These are phyloP conservation scores for Leptonema lineaticorne DNA, from an alignment of 1,140 invertebrate genomes.

Conservation along the genomic window DNA sequence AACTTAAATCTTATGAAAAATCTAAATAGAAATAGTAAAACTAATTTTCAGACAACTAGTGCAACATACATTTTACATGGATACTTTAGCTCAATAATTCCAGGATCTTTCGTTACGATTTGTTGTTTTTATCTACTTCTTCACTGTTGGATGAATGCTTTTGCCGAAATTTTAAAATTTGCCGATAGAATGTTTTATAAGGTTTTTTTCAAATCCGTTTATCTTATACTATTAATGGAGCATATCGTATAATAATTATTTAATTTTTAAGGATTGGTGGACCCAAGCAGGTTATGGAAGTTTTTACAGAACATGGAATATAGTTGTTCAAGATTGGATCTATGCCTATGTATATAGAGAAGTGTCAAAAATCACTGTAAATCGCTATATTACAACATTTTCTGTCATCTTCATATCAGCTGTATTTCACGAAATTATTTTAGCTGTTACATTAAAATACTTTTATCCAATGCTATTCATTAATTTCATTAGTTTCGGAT, in stretches of 20 bases:
- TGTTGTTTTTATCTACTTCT: slow-evolving; percentile 81
- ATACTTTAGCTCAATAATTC: slow-evolving; percentile 62
- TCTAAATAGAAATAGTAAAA: too few species aligned
- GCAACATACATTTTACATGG: background rate
- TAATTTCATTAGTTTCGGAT: slow-evolving; percentile 52
- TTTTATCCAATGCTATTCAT: slow-evolving; percentile 85
- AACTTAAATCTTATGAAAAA: too few species aligned
- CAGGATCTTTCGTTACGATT: slow-evolving; percentile 71
- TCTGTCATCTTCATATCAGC: slow-evolving; percentile 67
- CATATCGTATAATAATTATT: background rate
- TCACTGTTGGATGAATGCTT: slow-evolving; percentile 87
- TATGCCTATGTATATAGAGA: slow-evolving; percentile 90
- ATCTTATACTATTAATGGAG: background rate
- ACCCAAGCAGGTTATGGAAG: slow-evolving; percentile 75
- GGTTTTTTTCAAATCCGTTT: slow-evolving; percentile 47
- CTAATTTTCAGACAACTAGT: background rate
- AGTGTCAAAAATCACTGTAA: slow-evolving; percentile 61
- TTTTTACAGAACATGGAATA: slow-evolving; percentile 92
- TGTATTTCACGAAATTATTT: slow-evolving; percentile 81
- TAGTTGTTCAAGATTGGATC: slow-evolving; percentile 92
- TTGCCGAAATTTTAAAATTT: slow-evolving; percentile 83
- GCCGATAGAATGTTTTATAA: slow-evolving; percentile 83
- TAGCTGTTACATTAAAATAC: slow-evolving; percentile 74
- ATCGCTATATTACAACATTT: slow-evolving; percentile 55
- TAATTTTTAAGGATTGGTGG: slow-evolving; percentile 86